Evolutionary conservation across 1,140 invertebrate genomes (phyloP).

Genomic region (Drosophila littoralis): DNA sequence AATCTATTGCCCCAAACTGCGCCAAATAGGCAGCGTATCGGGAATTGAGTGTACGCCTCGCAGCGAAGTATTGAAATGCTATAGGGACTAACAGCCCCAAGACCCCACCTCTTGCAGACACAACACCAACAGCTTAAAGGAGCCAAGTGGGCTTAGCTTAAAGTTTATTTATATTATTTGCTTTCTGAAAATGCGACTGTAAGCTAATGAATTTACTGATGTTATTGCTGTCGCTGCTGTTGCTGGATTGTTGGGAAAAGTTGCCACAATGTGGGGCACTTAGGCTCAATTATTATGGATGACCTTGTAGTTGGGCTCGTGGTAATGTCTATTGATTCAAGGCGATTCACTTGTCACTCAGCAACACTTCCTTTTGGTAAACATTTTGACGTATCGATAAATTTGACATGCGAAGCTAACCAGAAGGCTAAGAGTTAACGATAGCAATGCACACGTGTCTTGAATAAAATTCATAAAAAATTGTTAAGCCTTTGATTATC

Average conservation of each 20-base stretch:
- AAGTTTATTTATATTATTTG: conserved; percentile 49
- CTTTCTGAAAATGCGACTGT: conserved; percentile 14
- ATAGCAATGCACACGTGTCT: neutral
- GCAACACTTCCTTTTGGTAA: conserved; percentile 13
- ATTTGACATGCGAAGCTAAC: neutral
- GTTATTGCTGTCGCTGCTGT: neutral
- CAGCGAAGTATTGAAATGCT: conserved; percentile 7
- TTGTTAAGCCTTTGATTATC: no score
- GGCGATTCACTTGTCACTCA: conserved; percentile 13
- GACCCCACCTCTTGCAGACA: neutral
- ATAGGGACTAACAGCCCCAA: neutral
- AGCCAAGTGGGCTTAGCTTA: conserved; percentile 48
- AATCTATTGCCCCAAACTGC: conserved; percentile 41
- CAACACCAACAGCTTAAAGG: conserved; percentile 20
- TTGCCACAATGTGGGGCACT: conserved; percentile 15
- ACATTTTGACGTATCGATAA: conserved; percentile 21
- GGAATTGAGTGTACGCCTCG: conserved; percentile 24
- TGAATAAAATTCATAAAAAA: neutral
- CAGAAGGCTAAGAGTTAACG: neutral
- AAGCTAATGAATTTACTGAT: conserved; percentile 18
- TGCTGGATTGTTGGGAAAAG: neutral
- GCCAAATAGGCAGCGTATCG: conserved; percentile 25
- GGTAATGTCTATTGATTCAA: conserved; percentile 22
- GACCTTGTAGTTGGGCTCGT: conserved; percentile 23
- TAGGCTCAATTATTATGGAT: conserved; percentile 21